A percentile compares a stretch with the other conserved stretches of the same genome.
phyloP scores from a whole-genome alignment of 2,888 invertebrate genomes.

The Ectemnius continuus region DNA sequence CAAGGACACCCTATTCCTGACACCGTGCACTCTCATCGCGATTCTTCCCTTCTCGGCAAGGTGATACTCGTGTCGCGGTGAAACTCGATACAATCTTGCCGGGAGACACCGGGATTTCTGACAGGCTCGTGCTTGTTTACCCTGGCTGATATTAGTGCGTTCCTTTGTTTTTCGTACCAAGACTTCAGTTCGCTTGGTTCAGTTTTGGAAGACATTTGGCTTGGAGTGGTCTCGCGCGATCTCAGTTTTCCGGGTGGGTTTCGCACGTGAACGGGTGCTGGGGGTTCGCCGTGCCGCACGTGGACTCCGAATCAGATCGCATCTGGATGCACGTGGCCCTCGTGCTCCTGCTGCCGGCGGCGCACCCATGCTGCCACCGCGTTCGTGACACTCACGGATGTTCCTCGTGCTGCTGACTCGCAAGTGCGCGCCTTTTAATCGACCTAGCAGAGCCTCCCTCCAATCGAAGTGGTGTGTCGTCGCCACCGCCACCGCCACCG shows the following conservation, averaged over 20 bases:
- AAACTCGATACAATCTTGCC: constrained; percentile 36
- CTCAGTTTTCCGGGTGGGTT: no score
- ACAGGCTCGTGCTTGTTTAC: no score
- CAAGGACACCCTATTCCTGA: constrained; percentile 30
- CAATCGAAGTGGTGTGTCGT: neutral
- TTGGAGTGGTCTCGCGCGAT: neutral
- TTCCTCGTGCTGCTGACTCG: constrained; percentile 29
- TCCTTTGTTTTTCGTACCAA: neutral
- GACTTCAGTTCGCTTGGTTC: neutral
- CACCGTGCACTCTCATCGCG: constrained; percentile 45
- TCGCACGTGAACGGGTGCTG: constrained; percentile 12
- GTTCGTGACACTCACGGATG: constrained; percentile 29
- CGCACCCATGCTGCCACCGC: constrained; percentile 27
- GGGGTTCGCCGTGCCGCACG: constrained; percentile 32
- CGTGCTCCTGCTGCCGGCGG: constrained; percentile 43
- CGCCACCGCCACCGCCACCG: no score
- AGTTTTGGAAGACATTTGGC: neutral
- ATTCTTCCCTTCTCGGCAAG: constrained; percentile 32
- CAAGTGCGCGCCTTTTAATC: constrained; percentile 5
- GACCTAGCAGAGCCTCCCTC: neutral
- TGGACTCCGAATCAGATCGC: constrained; percentile 48
- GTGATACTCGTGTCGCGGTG: constrained; percentile 41
- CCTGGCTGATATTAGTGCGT: neutral
- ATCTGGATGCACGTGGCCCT: constrained; percentile 54
- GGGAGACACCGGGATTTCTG: neutral